Conservation (phyloP, 2,888 invertebrate genomes). For the Meiosimyza platycephala region DNA sequence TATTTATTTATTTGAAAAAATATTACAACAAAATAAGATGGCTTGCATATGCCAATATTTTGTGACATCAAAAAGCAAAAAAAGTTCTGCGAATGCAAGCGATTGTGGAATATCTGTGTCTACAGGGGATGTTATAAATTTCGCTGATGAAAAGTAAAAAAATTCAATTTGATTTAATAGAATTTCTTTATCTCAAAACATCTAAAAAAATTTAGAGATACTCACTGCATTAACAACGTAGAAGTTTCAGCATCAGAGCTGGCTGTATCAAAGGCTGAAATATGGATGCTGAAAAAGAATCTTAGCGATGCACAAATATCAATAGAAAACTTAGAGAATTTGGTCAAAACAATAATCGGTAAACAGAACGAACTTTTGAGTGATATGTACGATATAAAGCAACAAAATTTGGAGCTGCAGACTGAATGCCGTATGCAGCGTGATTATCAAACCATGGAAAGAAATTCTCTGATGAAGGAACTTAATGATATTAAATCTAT, state of each 20-base stretch:
- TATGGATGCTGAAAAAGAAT: conserved; percentile 57
- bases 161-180: conserved; percentile 39
- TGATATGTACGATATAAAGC: conserved; percentile 56
- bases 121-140: conserved; percentile 17
- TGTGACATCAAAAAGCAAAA: conserved; percentile 43
- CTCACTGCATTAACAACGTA: conserved; percentile 6
- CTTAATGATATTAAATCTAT: conserved; percentile 51
- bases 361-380: conserved; percentile 58
- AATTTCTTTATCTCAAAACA: conserved; percentile 40
- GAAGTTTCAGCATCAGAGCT: conserved; percentile 55
- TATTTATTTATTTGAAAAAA: neutral
- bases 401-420: conserved; percentile 52
- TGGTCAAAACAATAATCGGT: conserved; percentile 57
- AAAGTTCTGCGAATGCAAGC: neutral
- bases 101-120: conserved; percentile 11
- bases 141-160: conserved; percentile 34
- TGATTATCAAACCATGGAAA: conserved; percentile 58
- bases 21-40: conserved; percentile 44
- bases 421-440: conserved; percentile 56
- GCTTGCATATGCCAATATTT: conserved; percentile 57
- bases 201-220: conserved; percentile 22
- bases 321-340: conserved; percentile 57
- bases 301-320: conserved; percentile 53
- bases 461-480: conserved; percentile 55
- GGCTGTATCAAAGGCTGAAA: conserved; percentile 55